Conservation (phyloP, 2,113 vertebrate species). For the Plecotus auritus region DNA sequence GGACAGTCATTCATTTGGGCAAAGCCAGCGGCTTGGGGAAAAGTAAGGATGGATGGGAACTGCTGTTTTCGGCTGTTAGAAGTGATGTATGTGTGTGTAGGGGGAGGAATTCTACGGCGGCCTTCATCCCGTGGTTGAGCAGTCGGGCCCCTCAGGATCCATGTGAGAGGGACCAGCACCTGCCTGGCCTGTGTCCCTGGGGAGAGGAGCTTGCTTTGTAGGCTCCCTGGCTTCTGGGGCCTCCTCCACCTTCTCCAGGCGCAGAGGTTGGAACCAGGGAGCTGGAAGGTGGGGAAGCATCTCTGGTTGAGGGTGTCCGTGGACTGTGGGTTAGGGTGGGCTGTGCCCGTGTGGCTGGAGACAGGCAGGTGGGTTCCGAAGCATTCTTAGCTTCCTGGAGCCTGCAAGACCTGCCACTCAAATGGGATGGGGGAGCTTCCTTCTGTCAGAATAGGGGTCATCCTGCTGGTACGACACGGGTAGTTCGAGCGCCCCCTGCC, state of each 20-base stretch:
- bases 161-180: background rate
- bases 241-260: background rate
- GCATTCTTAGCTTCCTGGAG: background rate
- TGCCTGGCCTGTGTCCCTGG: background rate
- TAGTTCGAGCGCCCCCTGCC: background rate
- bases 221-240: background rate
- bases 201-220: background rate
- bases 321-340: background rate
- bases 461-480: fast-evolving
- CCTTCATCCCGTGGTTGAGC: fast-evolving
- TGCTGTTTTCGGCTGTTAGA: too few relatives aligned
- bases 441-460: background rate
- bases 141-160: too few relatives aligned
- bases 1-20: background rate
- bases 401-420: background rate
- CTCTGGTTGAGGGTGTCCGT: background rate
- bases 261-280: fast-evolving
- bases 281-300: fast-evolving
- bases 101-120: fast-evolving
- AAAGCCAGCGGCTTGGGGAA: background rate
- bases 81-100: background rate
- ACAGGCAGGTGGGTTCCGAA: fast-evolving
- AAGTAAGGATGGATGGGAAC: fast-evolving
- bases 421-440: background rate
- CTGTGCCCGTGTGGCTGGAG: too few relatives aligned